Evolutionary conservation across 2,797 vertebrate species (phyloP), one percentile per base, ranked within the genome.

Genomic region (Alauda arvensis): DNA sequence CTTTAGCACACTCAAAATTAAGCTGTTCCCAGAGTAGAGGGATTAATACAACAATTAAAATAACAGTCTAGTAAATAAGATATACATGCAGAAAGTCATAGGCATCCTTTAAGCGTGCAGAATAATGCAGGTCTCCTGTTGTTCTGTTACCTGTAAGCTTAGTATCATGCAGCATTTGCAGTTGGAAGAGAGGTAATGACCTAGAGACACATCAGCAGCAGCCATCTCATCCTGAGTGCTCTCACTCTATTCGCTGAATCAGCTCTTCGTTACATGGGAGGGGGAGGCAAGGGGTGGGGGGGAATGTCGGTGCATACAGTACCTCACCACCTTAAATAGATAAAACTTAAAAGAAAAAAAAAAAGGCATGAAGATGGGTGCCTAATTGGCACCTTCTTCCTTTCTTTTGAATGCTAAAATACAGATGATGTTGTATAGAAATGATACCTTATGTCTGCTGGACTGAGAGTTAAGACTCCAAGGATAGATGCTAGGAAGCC

Each of bases 201-300:
- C 98, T 98, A 97, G 97, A 98, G 97, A 96, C 97, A 97, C 97
- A 98, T 95, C 98, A 98, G 98, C 98, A 98, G 98, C 98, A 98
- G 98, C 98, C 98, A 98, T 98, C 96, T 97, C 97, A 91, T 97
- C 97, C 96, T 96, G 97, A 97, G 97, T 96, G 97, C 96, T 89
- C 90, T 97, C 96, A 96, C 96, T 96, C 96, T 97, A 96, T 97
- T 97, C 96, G 98, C 98, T 99, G 98, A 98, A 97, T 99, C 98
- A 98, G 98, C 98, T 98, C 97, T 98, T 98, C 97, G 96, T 96
- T 97, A 97, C 96, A 95, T 95, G 96, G 95, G 95, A 96, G 91
- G 95, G 95, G 96, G 92, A 94, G 83, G 88, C 85, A 71, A 72
- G 72, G 85, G 78, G 88, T 37, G 88, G 88, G 89, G 81, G 88